Evolutionary conservation across 2,113 vertebrate species (phyloP).

Genomic region (Brienomyrus brachyistius): DNA sequence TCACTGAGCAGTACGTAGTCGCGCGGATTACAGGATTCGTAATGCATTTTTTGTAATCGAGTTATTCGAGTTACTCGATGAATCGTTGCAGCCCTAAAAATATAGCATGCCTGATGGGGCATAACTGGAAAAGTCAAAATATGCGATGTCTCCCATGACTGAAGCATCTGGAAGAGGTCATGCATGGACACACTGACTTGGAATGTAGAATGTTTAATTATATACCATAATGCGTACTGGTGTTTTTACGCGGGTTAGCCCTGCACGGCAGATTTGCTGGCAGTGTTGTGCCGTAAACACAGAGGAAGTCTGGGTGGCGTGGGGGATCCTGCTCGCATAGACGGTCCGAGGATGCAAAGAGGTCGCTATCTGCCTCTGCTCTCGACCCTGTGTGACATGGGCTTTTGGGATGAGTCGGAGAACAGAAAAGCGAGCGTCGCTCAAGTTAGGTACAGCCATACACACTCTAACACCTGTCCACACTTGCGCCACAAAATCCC

Average conservation of each 20-base stretch:
- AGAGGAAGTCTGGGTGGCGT: neutral
- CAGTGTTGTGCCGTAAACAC: neutral
- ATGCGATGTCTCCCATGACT: neutral
- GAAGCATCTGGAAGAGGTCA: neutral
- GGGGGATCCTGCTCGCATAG: neutral
- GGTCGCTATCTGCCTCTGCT: neutral
- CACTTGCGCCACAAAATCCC: neutral
- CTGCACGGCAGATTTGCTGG: neutral
- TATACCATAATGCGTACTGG: neutral
- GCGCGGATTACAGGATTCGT: too few species aligned
- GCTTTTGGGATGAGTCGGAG: neutral
- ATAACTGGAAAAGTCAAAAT: neutral
- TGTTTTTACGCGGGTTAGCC: neutral
- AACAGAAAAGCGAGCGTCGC: neutral
- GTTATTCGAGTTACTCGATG: too few species aligned
- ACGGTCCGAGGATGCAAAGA: neutral
- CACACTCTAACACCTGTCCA: neutral
- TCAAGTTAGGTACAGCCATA: neutral
- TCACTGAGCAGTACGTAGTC: too few species aligned
- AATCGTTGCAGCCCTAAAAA: neutral
- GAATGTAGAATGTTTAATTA: neutral
- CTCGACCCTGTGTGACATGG: neutral
- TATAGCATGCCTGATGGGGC: neutral
- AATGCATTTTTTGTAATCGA: too few species aligned
- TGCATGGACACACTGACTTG: neutral